Base-by-base conservation (phyloP, 2,888 invertebrate genomes). In the Malthinus flaveolus region DNA sequence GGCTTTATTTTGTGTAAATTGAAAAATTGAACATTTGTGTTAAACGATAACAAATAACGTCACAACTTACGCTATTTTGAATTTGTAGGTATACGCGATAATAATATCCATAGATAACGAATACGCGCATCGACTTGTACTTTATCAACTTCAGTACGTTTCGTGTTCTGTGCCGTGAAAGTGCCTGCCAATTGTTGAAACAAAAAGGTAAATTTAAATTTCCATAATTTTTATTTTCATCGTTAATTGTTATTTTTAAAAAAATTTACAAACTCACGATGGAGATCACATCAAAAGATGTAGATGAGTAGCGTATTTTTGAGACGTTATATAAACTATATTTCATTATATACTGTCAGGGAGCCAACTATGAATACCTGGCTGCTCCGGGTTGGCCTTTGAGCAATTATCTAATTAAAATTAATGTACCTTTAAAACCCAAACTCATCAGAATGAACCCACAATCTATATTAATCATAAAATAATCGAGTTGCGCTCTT, bases 321-420 rank as follows among this genome's bases (percentile, higher is more conserved):
- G 49, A 54, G 61, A 61, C 60, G 61, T 61, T 57, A 64, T 66
- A 68, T 65, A n/a, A n/a, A 66, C 70, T 71, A 71, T 71, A 73
- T 71, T 71, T 73, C 71, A 71, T 67, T 60, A 3, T 23, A 52
- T 49, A 66, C 73, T 71, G 72, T 73, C 72, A 69, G 65, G 48
- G 61, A 59, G 58, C 56, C 61, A 62, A 57, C 64, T 52, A 52
- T 51, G 49, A 42, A 62, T 74, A 72, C 72, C 74, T 74, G 70
- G 68, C 68, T 65, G 68, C 69, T 67, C 68, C 67, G 69, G 72
- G 74, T 72, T 73, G 72, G 73, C 73, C 77, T 76, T 73, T 73
- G 71, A 77, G 76, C 78, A 78, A 78, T 78, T 78, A 78, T 76
- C 76, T 76, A 76, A 77, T 77, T 76, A 77, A 78, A 77, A 77